These are phyloP conservation scores for Ischnura elegans DNA, from an alignment of 2,888 invertebrate genomes.

Conservation along the genomic window DNA sequence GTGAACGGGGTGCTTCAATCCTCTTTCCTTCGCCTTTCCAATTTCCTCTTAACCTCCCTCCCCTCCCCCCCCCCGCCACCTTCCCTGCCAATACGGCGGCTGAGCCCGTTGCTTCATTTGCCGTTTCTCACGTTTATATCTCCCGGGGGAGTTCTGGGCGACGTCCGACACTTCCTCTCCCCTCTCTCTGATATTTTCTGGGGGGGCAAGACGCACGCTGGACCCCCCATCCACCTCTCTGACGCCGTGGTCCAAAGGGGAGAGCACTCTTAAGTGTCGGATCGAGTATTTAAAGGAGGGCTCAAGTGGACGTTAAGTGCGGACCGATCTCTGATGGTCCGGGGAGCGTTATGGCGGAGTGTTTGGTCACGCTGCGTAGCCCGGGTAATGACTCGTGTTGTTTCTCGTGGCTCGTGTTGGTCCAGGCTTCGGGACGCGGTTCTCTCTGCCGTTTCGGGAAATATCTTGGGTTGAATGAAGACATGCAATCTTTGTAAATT, in stretches of 20 bases:
- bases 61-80: not conserved
- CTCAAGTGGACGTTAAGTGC: not conserved
- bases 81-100: not conserved
- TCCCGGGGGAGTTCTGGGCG: not conserved
- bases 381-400: not conserved
- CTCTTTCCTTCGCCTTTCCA: not conserved
- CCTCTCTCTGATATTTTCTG: not conserved
- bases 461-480: too few relatives aligned
- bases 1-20: too few relatives aligned
- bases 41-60: slow-evolving; percentile 1
- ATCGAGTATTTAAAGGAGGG: not conserved
- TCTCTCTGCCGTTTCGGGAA: too few relatives aligned
- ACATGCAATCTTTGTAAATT: too few relatives aligned
- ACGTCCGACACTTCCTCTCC: not conserved
- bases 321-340: not conserved
- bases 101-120: not conserved
- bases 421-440: too few relatives aligned
- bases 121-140: slow-evolving; percentile 12
- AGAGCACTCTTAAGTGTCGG: not conserved
- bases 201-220: too few relatives aligned
- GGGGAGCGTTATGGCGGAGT: not conserved
- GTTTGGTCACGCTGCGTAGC: not conserved
- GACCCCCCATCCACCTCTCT: too few relatives aligned
- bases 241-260: not conserved
- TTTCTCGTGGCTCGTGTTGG: not conserved